Conservation (phyloP, 2,113 vertebrate species). For the Gopherus flavomarginatus region DNA sequence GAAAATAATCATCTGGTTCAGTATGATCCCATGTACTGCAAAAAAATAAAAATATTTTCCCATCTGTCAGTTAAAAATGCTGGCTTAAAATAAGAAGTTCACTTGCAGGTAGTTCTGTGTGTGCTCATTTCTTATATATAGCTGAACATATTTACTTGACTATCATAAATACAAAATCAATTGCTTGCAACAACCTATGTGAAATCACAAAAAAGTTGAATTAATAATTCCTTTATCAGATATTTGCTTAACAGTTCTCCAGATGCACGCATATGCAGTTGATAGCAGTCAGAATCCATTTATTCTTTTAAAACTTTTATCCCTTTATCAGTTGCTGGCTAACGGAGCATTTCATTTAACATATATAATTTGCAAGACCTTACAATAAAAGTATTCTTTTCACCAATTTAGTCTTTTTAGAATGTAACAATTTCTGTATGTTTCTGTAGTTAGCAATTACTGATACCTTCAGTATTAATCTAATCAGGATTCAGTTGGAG, state of each 20-base stretch:
- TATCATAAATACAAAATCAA: neutral
- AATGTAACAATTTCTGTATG: slow-evolving; percentile 40
- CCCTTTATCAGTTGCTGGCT: slow-evolving; percentile 6
- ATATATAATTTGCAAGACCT: neutral
- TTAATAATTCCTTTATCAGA: neutral
- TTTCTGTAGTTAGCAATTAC: slow-evolving; percentile 56
- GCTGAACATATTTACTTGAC: neutral
- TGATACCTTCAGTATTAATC: slow-evolving; percentile 58
- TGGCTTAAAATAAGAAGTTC: neutral
- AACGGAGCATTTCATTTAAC: neutral
- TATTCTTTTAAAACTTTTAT: neutral
- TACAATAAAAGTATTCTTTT: slow-evolving; percentile 32
- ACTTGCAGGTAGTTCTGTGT: slow-evolving; percentile 1
- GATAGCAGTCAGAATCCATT: neutral
- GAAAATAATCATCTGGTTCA: neutral
- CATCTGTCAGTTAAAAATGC: slow-evolving; percentile 30
- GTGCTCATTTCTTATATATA: slow-evolving; percentile 1
- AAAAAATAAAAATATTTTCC: neutral
- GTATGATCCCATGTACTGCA: neutral
- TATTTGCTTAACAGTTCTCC: slow-evolving; percentile 3
- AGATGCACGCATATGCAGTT: neutral
- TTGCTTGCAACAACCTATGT: neutral
- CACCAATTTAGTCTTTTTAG: slow-evolving; percentile 53
- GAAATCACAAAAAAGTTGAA: neutral
- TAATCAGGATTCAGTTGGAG: slow-evolving; percentile 54